phyloP scores from a whole-genome alignment of 2,797 vertebrate genomes.

The Benthosema pterotum region DNA sequence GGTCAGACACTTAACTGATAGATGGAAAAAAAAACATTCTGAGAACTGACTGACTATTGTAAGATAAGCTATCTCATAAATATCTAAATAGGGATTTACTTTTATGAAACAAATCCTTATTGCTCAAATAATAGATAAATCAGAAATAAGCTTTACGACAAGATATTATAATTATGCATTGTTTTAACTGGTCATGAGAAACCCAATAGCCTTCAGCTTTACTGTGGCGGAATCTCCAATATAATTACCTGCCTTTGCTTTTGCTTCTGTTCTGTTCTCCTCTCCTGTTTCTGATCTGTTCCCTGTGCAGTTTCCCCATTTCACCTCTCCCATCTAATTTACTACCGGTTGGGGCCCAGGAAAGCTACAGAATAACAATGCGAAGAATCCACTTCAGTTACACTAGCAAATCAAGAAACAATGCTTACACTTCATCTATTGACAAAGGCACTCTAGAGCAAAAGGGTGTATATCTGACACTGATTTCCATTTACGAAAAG shows the following conservation, averaged over 20 bases:
- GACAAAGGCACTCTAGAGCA: constrained; percentile 46
- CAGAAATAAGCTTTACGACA: not conserved
- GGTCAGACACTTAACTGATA: constrained; percentile 10
- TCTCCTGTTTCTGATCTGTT: constrained; percentile 14
- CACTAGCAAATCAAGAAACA: constrained; percentile 46
- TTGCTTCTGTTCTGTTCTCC: no score
- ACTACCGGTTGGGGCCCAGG: constrained; percentile 26
- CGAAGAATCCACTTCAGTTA: constrained; percentile 42
- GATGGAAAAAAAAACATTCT: constrained; percentile 20
- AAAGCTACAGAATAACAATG: constrained; percentile 36
- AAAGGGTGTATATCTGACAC: constrained; percentile 18
- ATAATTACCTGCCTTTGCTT: no score
- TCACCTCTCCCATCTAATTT: constrained; percentile 31
- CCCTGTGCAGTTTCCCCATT: constrained; percentile 51
- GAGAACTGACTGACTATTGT: not conserved
- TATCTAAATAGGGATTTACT: constrained; percentile 7
- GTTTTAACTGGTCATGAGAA: not conserved
- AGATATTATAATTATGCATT: not conserved
- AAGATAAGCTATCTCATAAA: not conserved
- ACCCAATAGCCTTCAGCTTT: constrained; percentile 13
- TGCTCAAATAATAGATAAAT: not conserved
- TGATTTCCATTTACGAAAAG: constrained; percentile 24
- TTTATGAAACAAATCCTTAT: not conserved
- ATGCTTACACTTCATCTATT: constrained; percentile 42
- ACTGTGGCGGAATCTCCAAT: constrained; percentile 55